phyloP scores from a whole-genome alignment of 2,797 vertebrate genomes.

The Hemitrygon akajei region DNA sequence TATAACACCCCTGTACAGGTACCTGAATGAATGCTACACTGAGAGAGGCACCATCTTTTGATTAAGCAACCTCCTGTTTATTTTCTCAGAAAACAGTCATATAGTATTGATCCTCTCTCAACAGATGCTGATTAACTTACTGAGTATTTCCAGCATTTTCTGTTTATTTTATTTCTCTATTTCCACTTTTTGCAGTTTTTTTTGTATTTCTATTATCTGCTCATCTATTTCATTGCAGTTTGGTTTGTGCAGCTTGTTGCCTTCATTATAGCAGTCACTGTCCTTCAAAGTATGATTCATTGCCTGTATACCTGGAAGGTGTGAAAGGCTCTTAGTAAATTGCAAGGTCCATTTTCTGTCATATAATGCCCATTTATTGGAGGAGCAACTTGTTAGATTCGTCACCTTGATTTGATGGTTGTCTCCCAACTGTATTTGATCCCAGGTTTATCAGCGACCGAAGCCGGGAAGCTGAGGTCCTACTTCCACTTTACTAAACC shows the following conservation, averaged over 20 bases:
- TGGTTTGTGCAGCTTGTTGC: not conserved
- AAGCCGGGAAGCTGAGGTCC: slow-evolving; percentile 72
- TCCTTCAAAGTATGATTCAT: not conserved
- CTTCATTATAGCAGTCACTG: too few relatives aligned
- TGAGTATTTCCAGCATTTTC: too few relatives aligned
- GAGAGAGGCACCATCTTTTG: too few relatives aligned
- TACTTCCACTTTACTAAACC: slow-evolving; percentile 79
- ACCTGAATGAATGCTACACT: not conserved
- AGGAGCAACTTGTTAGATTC: not conserved
- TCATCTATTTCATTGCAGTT: not conserved
- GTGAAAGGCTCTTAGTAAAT: not conserved
- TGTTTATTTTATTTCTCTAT: too few relatives aligned
- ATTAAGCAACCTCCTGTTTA: too few relatives aligned
- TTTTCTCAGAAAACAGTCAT: too few relatives aligned
- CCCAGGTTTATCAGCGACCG: slow-evolving; percentile 70
- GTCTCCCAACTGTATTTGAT: not conserved
- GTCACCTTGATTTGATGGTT: not conserved
- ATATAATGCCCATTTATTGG: not conserved
- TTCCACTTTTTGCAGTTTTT: too few relatives aligned
- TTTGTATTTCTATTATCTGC: not conserved
- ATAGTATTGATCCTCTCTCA: not conserved
- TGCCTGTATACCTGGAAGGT: not conserved
- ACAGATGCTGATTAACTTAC: too few relatives aligned
- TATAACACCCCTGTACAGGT: not conserved
- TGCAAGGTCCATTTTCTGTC: not conserved